Base-by-base conservation (phyloP, 2,113 vertebrate species). In the Lepus americanus region DNA sequence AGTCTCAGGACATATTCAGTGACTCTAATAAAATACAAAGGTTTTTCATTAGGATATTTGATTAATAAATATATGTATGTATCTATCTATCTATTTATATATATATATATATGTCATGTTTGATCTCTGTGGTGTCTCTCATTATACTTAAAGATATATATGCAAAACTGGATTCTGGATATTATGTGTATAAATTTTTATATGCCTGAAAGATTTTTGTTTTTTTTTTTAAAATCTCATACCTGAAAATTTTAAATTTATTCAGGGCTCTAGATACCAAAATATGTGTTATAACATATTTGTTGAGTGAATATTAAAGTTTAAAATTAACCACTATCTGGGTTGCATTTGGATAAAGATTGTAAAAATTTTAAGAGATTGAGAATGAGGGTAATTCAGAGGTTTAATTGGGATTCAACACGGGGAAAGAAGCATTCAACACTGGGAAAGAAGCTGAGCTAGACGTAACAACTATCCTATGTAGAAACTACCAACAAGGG, bases 271-370 rank as follows among this genome's bases (percentile, higher is more conserved):
- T 39, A 72, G 6, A 39, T 6, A 59, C 22, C 72, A 69, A 63
- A 74, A 6, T 36, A 1, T n/a, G 66, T 39, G 29, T 70, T 80
- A 72, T 95, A 33, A 93, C 93, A 69, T 70, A 63, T 44, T 91
- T 92, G 27, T 83, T 90, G n/a, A 64, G 3, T 73, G n/a, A 5
- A 2, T 78, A 36, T 73, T 39, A 67, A 70, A 64, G 11, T 23
- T 86, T 86, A 36, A 93, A 89, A 31, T 61, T 86, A 85, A 85
- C 22, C 5, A 31, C 6, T 4, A 39, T 64, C 63, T 51, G 59
- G 20, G 63, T 93, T 73, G 39, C 6, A 29, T 77, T 22, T 29
- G 4, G 80, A 92, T 87, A 29, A 39, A 83, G 27, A 73, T 72
- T 20, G 59, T 31, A 77, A n/a, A 90, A 66, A 72, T 3, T 3